Base-by-base conservation (phyloP, 2,113 vertebrate species). In the Apus apus region DNA sequence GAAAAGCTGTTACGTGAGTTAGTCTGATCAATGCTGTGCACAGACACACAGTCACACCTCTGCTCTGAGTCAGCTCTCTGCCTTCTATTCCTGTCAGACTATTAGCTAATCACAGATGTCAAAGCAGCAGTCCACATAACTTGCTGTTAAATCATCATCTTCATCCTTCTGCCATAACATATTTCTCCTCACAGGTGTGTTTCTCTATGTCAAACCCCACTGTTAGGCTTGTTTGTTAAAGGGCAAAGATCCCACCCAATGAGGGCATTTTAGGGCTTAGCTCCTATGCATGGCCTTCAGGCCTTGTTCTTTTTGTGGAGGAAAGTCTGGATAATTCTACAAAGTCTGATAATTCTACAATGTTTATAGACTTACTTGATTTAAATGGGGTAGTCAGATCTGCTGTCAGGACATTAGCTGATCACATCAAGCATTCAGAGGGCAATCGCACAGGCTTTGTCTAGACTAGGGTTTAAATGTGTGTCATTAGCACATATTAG, bases 401-500 rank as follows among this genome's bases (percentile, higher is more conserved):
- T 65, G 81, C 87, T 89, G 89, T 94, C 87, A 83, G 89, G 78
- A 40, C 75, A 68, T 45, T 86, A 15, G 1, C 66, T 71, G 56
- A 89, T 96, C 43, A 0, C 72, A 96, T 96, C 95, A 91, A 80
- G 93, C 85, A 96, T 93, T 91, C 93, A 87, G 93, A 91, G 95
- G 94, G 93, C 91, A 96, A 80, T 60, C 3, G 6, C 87, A 80
- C 62, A 53, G 71, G 58, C 93, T 95, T 97, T 96, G 91, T 96
- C 94, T 96, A 96, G 89, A 95, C 94, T 84, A 45, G 85, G 68
- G 85, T 95, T 96, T 94, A 96, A 96, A 88, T 84, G 90, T 0
- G 5, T 90, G 92, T 87, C 95, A 87, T 96, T 96, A 96, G 85
- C 85, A 86, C 85, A 86, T 94, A 94, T 96, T 96, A 96, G 82